Base-by-base conservation (phyloP, 1,140 invertebrate genomes). In the Bactericera cockerelli region DNA sequence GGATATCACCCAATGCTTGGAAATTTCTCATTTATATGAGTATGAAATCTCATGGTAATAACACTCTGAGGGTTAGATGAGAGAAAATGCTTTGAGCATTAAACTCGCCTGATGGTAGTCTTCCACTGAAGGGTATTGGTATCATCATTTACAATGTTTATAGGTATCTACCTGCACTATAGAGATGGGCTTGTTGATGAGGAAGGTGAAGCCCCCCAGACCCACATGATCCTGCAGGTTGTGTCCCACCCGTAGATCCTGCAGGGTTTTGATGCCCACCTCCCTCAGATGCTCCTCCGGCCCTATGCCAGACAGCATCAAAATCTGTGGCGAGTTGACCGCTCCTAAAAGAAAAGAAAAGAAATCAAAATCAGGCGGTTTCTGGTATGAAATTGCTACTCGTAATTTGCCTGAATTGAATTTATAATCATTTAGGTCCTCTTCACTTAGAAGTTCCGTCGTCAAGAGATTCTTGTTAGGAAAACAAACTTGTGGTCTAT, bases 181-280 rank as follows among this genome's bases (percentile, higher is more conserved):
- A 0, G 87, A 87, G 0, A 91, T 79, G 21, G 81, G 75, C 65
- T 87, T 75, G 36, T 87, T 82, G 0, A 92, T 78, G 64, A 84
- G 74, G 62, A 93, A 94, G 0, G 87, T 83, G 10, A 93, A 70
- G 0, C 89, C 89, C 0, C 89, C 89, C 0, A 89, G 70, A 0
- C 85, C 89, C 10, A 93, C 80, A 68, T 94, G 91, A 69, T 93
- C 89, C 71, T 93, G 89, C 1, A 95, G 74, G 71, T 95, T 95
- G 56, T 86, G 75, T 0, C 93, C 93, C 8, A 82, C 87, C 69
- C 75, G 79, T 1, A 85, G 69, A 68, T 87, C 80, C 65, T 85
- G 80, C 58, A 87, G 80, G 0, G 86, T 70, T 2, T 83, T 82
- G 64, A 86, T 86, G 57, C 78, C 60, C 14, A 68, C 36, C 42